Evolutionary conservation across 2,113 vertebrate species (phyloP), one percentile per base, ranked within the genome.

Genomic region (Neodon shergylaensis): DNA sequence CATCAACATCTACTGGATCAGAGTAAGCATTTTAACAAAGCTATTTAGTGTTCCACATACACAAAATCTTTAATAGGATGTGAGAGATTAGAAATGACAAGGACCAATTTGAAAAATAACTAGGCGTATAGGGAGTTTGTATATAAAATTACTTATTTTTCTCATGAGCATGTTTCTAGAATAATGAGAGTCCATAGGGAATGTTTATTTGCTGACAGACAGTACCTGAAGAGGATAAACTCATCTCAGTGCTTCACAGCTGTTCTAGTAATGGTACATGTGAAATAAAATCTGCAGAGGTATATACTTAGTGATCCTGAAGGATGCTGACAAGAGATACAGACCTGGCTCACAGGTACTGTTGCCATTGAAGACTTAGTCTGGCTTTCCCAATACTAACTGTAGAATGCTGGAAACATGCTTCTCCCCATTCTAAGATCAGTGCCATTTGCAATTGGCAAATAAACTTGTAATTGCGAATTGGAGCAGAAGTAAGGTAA

Each of bases 151-250:
- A 10, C 19, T 36, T 74, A 33, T 49, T 58, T 81, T 49, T 39
- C 54, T 89, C 47, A 47, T 28, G 47, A 74, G 26, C 11, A 39
- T 13, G 3, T 28, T 26, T 47, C 47, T 21, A 36, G 12, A 85
- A 58, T 89, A 79, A 61, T n/a, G 47, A 7, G n/a, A 63, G 42
- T 92, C 85, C 85, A 74, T 85, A 17, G 89, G 28, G 72, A 92
- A 17, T 19, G 6, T 54, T 73, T 54, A 28, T 24, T 16, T 58
- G 9, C 2, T 66, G 1, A 49, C 72, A 22, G n/a, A 44, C 24
- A 7, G 0, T 54, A 17, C 1, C 68, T 78, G 68, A 5, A 13
- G n/a, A 28, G 36, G 17, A 1, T 89, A 78, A 73, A 61, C 17
- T 33, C 14, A 61, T 33, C 28, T 12, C 0, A 16, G 10, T 66